Percentiles rank a stretch among this genome's conserved stretches.
Conservation (phyloP, 2,888 invertebrate species). For the Crossocerus cetratus region DNA sequence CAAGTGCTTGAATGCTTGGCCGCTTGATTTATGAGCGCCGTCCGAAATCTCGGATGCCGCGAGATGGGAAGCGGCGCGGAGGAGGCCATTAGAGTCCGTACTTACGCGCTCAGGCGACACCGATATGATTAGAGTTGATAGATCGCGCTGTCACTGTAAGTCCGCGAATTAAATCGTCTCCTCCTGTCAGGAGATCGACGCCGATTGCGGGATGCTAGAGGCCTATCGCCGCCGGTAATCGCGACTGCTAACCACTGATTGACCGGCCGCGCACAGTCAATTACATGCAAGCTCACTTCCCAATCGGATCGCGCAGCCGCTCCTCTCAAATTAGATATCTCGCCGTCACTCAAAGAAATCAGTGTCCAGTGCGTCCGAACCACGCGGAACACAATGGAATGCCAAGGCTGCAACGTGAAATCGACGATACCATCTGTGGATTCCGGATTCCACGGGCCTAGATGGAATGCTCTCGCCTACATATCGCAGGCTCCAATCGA, state of each 20-base stretch:
- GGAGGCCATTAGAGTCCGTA: slow-evolving; percentile 1
- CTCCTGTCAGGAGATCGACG: slow-evolving; percentile 20
- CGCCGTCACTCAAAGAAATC: background rate
- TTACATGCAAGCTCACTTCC: background rate
- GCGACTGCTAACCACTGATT: background rate
- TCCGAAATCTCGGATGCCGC: slow-evolving; percentile 25
- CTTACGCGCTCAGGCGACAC: slow-evolving; percentile 2
- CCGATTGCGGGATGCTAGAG: too few species aligned
- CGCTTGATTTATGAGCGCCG: slow-evolving; percentile 26
- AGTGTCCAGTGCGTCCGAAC: too few species aligned
- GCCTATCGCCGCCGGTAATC: too few species aligned
- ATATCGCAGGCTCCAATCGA: too few species aligned
- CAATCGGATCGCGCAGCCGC: background rate
- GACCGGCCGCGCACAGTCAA: too few species aligned
- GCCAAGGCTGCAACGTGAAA: too few species aligned
- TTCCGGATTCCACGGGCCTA: too few species aligned
- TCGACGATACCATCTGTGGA: too few species aligned
- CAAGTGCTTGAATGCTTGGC: background rate
- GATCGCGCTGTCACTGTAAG: slow-evolving; percentile 12
- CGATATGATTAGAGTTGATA: slow-evolving; percentile 33
- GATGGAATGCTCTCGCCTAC: too few species aligned
- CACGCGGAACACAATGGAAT: too few species aligned
- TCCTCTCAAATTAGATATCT: background rate
- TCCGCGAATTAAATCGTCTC: slow-evolving; percentile 8
- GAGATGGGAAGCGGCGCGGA: background rate